Evolutionary conservation across 2,888 invertebrate species (phyloP).

Genomic region (Microchrysa polita): DNA sequence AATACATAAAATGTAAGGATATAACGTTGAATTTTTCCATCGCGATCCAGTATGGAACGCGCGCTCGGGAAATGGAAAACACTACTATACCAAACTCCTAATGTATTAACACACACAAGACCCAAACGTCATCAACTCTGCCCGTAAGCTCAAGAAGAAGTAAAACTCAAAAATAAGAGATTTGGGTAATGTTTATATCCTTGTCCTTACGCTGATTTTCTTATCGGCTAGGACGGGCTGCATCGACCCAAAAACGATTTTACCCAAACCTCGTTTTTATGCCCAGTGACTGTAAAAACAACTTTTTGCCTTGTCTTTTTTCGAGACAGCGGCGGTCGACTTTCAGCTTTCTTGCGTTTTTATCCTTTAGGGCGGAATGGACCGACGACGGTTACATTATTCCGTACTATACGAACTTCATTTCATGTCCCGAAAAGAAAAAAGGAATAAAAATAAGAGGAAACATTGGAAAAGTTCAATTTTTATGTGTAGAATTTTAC

Average conservation of each 20-base stretch:
- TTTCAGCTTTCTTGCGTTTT: neutral
- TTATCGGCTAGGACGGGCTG: neutral
- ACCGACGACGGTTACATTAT: neutral
- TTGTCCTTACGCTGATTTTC: neutral
- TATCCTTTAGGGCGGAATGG: conserved; percentile 1
- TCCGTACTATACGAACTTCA: neutral
- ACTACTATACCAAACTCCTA: no score
- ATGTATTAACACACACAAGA: neutral
- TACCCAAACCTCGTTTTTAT: conserved; percentile 17
- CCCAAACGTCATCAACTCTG: neutral
- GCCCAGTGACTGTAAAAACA: conserved; percentile 24
- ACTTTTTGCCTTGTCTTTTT: neutral
- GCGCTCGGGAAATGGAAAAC: neutral
- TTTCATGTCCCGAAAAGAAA: neutral
- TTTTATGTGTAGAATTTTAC: neutral
- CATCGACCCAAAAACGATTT: neutral
- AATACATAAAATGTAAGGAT: neutral
- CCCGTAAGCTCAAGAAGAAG: neutral
- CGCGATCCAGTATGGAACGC: neutral
- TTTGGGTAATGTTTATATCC: neutral
- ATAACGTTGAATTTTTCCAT: neutral
- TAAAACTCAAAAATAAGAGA: neutral
- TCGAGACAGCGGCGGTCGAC: neutral
- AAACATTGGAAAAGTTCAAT: conserved; percentile 10
- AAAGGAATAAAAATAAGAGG: no score